Conservation (phyloP, 2,888 invertebrate genomes). For the Cataglyphis livida region DNA sequence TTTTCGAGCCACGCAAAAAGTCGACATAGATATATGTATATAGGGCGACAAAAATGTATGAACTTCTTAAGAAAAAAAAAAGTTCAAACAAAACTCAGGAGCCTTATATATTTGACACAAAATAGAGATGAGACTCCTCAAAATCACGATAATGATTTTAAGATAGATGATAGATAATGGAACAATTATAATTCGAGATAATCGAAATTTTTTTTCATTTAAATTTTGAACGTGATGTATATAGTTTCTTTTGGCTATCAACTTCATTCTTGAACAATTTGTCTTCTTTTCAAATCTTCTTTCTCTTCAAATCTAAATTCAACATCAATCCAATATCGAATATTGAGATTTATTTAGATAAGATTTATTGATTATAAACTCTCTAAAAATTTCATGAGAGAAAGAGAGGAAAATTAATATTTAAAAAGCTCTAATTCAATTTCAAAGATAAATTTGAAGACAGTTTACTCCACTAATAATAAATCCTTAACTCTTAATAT, state of each 20-base stretch:
- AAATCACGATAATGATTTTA: background rate
- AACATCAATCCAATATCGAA: background rate
- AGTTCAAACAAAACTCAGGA: background rate
- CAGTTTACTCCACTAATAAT: background rate
- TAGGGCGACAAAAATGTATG: background rate
- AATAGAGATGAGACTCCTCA: background rate
- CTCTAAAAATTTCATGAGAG: background rate
- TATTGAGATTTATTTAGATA: background rate
- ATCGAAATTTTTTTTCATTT: background rate
- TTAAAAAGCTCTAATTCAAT: background rate
- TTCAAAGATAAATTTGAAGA: background rate
- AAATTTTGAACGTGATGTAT: background rate
- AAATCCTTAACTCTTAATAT: background rate
- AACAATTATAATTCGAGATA: slow-evolving; percentile 1
- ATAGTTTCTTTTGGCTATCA: background rate
- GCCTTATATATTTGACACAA: background rate
- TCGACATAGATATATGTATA: background rate
- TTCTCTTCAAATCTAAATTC: background rate
- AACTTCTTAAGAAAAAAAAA: background rate
- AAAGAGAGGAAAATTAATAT: too few relatives aligned
- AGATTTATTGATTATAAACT: background rate
- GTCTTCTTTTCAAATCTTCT: background rate
- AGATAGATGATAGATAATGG: background rate
- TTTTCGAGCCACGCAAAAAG: background rate
- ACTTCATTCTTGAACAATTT: background rate